Evolutionary conservation across 2,113 vertebrate genomes (phyloP).

Genomic region (Phrynosoma blainvillii): DNA sequence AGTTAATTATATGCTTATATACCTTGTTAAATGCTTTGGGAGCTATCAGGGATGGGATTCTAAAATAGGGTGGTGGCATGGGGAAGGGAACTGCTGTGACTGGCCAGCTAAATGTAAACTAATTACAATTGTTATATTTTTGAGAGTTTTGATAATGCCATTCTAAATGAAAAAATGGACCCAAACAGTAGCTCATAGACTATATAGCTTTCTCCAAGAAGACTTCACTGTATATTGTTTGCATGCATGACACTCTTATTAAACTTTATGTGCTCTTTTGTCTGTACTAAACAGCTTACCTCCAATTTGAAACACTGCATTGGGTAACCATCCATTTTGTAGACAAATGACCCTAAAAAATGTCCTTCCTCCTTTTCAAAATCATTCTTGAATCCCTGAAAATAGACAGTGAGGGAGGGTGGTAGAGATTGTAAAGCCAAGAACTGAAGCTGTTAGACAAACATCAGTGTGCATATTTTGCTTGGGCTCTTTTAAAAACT

Average conservation of each 20-base stretch:
- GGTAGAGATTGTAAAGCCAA: neutral
- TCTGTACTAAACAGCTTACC: neutral
- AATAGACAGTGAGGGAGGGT: neutral
- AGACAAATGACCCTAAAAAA: neutral
- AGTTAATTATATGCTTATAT: too few relatives aligned
- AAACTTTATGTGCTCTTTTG: neutral
- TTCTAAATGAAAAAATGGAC: neutral
- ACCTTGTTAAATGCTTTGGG: too few relatives aligned
- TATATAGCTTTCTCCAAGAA: neutral
- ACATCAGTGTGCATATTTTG: neutral
- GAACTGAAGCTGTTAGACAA: neutral
- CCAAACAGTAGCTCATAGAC: neutral
- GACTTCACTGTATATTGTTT: neutral
- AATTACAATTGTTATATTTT: neutral
- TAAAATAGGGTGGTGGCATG: too few relatives aligned
- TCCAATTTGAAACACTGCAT: constrained; percentile 22
- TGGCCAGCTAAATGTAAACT: neutral
- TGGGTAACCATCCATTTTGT: neutral
- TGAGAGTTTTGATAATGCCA: neutral
- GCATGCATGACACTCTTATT: neutral
- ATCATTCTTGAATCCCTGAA: constrained; percentile 20
- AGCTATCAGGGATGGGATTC: too few relatives aligned
- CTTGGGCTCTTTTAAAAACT: neutral
- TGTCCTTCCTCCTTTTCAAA: constrained; percentile 11
- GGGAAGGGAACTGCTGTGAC: neutral